Conservation (phyloP, 2,113 vertebrate genomes). For the Siniperca knerii region DNA sequence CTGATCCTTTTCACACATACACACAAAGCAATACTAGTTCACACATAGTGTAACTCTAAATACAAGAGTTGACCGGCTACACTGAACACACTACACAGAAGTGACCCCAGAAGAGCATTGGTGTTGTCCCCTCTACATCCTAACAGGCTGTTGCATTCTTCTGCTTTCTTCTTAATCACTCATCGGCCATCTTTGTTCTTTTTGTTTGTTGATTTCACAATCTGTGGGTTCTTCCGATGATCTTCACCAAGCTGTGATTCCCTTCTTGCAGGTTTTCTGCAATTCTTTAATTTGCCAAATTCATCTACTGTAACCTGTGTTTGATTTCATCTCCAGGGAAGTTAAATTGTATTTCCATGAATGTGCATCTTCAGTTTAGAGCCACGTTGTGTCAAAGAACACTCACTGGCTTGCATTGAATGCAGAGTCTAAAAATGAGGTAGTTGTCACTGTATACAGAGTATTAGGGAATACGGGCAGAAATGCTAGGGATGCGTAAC, state of each 20-base stretch:
- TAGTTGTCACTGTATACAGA: constrained; percentile 72
- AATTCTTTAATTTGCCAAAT: constrained; percentile 68
- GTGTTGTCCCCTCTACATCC: constrained; percentile 12
- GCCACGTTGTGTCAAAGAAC: constrained; percentile 16
- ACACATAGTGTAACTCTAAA: constrained; percentile 64
- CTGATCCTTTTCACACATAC: constrained; percentile 60
- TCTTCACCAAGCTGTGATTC: constrained; percentile 53
- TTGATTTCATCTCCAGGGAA: constrained; percentile 26
- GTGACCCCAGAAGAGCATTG: constrained; percentile 9
- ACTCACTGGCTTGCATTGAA: neutral
- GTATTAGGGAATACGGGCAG: neutral
- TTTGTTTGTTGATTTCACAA: constrained; percentile 7
- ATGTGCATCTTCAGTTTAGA: constrained; percentile 42
- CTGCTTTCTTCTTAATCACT: neutral
- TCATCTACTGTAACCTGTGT: constrained; percentile 19
- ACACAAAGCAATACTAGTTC: constrained; percentile 22
- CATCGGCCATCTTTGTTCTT: neutral
- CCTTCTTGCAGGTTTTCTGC: constrained; percentile 73
- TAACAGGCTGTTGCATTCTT: constrained; percentile 33
- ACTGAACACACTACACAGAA: constrained; percentile 26
- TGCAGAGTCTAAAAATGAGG: constrained; percentile 44
- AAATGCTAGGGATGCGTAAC: constrained; percentile 6
- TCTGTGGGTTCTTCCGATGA: constrained; percentile 5
- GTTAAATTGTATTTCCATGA: constrained; percentile 17
- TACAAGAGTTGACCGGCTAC: constrained; percentile 62